Evolutionary conservation across 2,888 invertebrate genomes (phyloP), one percentile per base, ranked within the genome.

Genomic region (Mythimna albipuncta): DNA sequence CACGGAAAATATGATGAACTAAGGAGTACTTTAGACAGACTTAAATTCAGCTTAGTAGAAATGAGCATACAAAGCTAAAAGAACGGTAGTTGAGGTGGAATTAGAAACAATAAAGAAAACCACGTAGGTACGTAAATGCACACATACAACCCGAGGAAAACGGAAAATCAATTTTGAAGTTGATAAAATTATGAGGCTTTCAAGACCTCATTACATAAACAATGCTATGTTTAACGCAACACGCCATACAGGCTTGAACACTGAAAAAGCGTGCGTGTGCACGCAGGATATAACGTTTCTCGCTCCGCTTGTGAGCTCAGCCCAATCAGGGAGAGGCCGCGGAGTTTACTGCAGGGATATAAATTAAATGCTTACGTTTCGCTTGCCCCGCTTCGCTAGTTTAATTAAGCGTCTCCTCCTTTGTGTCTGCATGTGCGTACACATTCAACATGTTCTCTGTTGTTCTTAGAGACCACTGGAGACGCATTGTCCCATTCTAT

Each of bases 361-460:
- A 96, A 95, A 96, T 95, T 96, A 94, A 95, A 95, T 95, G 96
- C 96, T 95, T 96, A 95, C 96, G 94, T 95, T 95, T 95, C 93
- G 94, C 94, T 91, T 90, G 93, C 94, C 92, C 92, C 92, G 94
- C 94, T 94, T 89, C 91, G 93, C 95, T 94, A 94, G 95, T 95
- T 96, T 96, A 96, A 96, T 96, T 96, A 96, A 96, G 95, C 94
- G 93, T 93, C 93, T 91, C 85, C 91, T 92, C 92, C 93, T 94
- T 94, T 95, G 94, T 95, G 94, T 87, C 86, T 94, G 93, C 90
- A 94, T 93, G 94, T 95, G 94, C 95, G 95, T 96, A 93, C 91
- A 93, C 93, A 91, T 92, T 92, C 93, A 93, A 93, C 93, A 93
- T 91, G 92, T 90, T 91, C 90, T 85, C 91, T 91, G 90, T 91